phyloP scores from a whole-genome alignment of 2,797 vertebrate genomes.

The Pipistrellus pipistrellus region DNA sequence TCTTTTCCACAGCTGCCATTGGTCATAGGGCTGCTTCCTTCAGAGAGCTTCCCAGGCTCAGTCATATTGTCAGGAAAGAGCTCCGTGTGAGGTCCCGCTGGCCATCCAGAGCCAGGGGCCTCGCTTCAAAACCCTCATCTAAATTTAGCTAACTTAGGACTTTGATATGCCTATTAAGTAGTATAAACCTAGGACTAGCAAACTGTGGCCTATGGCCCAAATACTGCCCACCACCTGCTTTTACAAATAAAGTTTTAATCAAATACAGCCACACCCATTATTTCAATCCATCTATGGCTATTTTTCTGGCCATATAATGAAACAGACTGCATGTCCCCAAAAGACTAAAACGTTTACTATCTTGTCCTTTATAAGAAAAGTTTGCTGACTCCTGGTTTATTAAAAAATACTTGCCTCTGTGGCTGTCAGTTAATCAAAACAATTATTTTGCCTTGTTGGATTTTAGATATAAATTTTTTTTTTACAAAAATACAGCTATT shows the following conservation, averaged over 20 bases:
- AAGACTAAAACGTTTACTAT: background rate
- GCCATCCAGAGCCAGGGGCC: background rate
- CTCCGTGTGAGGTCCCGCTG: background rate
- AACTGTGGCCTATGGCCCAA: background rate
- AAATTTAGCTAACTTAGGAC: background rate
- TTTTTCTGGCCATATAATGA: background rate
- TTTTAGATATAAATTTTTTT: background rate
- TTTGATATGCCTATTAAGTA: background rate
- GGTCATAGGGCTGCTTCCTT: background rate
- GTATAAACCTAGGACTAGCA: background rate
- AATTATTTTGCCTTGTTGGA: background rate
- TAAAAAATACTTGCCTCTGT: background rate
- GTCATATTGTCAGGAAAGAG: background rate
- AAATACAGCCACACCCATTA: background rate
- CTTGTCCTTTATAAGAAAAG: background rate
- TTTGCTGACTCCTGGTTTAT: background rate
- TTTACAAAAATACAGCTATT: background rate
- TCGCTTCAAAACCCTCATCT: background rate
- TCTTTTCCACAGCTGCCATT: background rate
- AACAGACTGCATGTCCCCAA: background rate
- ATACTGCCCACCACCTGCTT: background rate
- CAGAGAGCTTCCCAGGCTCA: background rate
- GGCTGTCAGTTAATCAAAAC: background rate
- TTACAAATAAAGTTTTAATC: background rate
- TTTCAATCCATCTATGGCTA: background rate